A percentile compares a stretch with the other conserved stretches of the same genome.
Evolutionary conservation across 2,797 vertebrate species (phyloP).

Genomic region (Alauda arvensis): DNA sequence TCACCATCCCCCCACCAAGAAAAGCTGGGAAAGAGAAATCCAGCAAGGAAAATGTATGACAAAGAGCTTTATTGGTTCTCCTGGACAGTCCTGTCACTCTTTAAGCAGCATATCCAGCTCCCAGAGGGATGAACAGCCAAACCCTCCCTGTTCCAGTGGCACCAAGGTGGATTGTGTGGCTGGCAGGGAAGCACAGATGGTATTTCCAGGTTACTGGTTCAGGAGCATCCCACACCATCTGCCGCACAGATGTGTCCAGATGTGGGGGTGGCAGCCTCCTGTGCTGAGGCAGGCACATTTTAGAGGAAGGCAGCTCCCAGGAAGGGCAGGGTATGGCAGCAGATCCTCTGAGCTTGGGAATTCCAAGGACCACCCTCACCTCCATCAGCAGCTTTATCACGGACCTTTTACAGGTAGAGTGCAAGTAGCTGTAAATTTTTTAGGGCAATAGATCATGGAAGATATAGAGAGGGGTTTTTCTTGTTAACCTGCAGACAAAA

Average conservation of each 20-base stretch:
- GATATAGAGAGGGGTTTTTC: neutral
- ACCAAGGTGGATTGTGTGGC: rapidly evolving
- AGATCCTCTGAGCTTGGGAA: neutral
- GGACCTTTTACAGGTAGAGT: neutral
- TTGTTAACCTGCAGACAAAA: neutral
- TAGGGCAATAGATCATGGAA: neutral
- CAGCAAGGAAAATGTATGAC: neutral
- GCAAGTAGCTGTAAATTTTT: neutral
- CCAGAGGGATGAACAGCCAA: neutral
- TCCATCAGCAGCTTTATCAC: neutral
- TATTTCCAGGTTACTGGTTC: neutral
- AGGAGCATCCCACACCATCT: neutral
- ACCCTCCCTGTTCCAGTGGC: neutral
- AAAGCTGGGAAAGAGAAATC: neutral
- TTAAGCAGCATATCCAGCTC: neutral
- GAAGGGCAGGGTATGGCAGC: neutral
- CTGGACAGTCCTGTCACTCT: neutral
- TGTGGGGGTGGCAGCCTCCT: neutral
- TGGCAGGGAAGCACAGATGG: neutral
- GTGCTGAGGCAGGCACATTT: neutral
- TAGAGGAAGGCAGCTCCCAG: neutral
- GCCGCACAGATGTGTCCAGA: neutral
- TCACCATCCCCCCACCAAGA: neutral
- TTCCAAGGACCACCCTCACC: neutral
- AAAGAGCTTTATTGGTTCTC: neutral